A percentile compares a stretch with the other conserved stretches of the same genome.
Conservation (phyloP, 2,113 vertebrate genomes). For the Chionis minor region DNA sequence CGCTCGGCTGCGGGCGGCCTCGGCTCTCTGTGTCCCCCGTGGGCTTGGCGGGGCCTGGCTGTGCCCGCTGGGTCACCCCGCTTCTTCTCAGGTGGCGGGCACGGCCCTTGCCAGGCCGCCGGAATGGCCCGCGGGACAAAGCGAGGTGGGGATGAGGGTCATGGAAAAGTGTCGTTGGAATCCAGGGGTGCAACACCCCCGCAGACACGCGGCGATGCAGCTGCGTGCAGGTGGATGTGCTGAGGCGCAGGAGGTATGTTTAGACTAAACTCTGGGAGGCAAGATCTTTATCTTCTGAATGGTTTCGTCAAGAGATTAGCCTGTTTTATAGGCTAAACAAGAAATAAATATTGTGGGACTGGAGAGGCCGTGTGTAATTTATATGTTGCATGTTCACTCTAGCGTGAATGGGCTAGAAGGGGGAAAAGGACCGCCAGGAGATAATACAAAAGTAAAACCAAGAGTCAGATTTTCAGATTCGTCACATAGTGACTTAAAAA, state of each 20-base stretch:
- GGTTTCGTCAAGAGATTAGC: not conserved
- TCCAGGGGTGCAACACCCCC: fast-evolving
- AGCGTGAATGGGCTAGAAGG: not conserved
- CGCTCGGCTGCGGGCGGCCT: not conserved
- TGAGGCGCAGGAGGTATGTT: not conserved
- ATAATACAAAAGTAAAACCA: not conserved
- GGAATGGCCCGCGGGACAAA: fast-evolving
- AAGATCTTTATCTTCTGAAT: not conserved
- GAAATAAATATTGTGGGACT: not conserved
- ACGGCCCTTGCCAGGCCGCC: not conserved
- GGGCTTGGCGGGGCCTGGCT: not conserved
- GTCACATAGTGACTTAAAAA: not conserved
- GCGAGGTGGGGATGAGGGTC: fast-evolving
- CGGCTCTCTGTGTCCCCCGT: not conserved
- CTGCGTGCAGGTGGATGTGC: not conserved
- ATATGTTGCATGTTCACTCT: fast-evolving
- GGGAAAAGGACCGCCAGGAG: not conserved
- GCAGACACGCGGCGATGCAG: fast-evolving
- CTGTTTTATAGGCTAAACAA: not conserved
- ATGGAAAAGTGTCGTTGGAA: not conserved
- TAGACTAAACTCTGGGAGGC: not conserved
- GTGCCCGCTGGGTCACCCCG: not conserved
- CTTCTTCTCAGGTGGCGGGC: not conserved
- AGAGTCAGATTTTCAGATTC: not conserved
- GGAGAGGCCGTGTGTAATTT: fast-evolving